Conservation (phyloP, 2,888 invertebrate species). For the Apotomis capreana region DNA sequence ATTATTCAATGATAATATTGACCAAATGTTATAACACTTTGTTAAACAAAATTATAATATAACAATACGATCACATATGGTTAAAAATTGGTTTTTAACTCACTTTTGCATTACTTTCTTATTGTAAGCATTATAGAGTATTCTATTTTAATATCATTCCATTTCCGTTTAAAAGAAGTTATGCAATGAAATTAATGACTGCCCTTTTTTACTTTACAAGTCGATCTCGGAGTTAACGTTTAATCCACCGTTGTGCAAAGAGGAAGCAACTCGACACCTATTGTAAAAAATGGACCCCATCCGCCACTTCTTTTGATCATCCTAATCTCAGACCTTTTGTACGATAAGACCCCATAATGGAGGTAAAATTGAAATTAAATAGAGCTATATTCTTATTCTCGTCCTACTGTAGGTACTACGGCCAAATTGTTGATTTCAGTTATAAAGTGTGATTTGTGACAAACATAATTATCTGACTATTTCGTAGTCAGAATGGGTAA, state of each 20-base stretch:
- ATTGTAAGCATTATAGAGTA: background rate
- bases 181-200: background rate
- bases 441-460: too few relatives aligned
- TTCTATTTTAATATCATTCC: background rate
- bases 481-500: too few relatives aligned
- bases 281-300: constrained; percentile 60
- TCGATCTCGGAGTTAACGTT: background rate
- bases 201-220: background rate
- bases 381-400: background rate
- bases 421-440: too few relatives aligned
- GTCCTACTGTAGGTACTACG: too few relatives aligned
- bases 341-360: background rate
- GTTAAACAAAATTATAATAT: too few relatives aligned
- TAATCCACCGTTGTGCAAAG: constrained; percentile 40
- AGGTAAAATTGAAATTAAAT: background rate
- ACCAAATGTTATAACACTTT: too few relatives aligned
- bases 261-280: constrained; percentile 65
- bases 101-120: too few relatives aligned
- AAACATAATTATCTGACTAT: too few relatives aligned
- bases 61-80: too few relatives aligned
- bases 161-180: background rate
- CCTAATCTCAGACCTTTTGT: constrained; percentile 41
- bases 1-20: too few relatives aligned
- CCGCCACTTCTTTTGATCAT: constrained; percentile 70
- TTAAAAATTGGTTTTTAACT: too few relatives aligned